Conservation (phyloP, 2,113 vertebrate species). For the Nothoprocta perdicaria region DNA sequence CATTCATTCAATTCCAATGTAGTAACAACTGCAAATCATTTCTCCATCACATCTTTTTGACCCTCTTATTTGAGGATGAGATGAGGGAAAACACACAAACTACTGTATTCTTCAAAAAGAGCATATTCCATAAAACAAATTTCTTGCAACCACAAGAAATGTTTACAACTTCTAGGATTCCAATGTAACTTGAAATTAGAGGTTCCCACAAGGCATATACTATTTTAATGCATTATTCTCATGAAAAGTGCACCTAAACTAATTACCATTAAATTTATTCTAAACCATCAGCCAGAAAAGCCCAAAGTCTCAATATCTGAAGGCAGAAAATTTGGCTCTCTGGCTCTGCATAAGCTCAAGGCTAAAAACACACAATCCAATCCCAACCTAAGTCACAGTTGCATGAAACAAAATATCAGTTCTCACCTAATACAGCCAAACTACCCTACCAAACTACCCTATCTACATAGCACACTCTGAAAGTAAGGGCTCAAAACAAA, state of each 20-base stretch:
- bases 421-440: neutral
- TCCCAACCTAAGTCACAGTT: neutral
- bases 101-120: neutral
- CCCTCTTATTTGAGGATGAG: neutral
- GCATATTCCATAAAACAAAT: neutral
- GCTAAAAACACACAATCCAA: neutral
- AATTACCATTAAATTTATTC: neutral
- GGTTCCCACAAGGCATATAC: neutral
- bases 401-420: neutral
- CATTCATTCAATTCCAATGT: neutral
- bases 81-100: neutral
- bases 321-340: neutral
- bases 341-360: accelerated
- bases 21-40: neutral
- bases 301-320: neutral
- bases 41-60: neutral
- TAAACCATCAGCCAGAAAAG: neutral
- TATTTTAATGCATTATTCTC: neutral
- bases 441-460: neutral
- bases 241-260: neutral
- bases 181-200: neutral
- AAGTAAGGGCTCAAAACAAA: neutral
- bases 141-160: neutral
- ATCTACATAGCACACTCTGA: neutral
- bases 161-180: neutral